These are phyloP conservation scores for Axea sp. DNA, from an alignment of 2,888 invertebrate genomes.

Conservation along the genomic window DNA sequence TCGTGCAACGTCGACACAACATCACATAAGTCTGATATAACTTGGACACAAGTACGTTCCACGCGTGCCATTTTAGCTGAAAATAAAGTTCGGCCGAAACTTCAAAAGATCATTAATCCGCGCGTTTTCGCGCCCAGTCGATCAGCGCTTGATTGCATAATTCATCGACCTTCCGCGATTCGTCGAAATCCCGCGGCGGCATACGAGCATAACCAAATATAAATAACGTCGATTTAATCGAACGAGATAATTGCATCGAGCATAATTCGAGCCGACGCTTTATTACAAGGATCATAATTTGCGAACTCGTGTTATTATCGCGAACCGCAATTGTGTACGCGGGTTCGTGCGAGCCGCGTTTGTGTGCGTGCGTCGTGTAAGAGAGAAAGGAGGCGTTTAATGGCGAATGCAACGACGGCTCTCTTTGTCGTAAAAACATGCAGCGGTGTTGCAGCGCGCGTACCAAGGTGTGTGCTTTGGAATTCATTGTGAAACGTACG, in stretches of 20 bases:
- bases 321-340: conserved; percentile 4
- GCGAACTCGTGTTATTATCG: conserved; percentile 52
- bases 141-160: conserved; percentile 45
- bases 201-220: conserved; percentile 27
- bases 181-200: conserved; percentile 37
- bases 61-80: no score
- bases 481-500: conserved; percentile 48
- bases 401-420: conserved; percentile 23
- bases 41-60: no score
- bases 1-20: no score
- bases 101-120: conserved; percentile 41
- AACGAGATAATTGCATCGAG: conserved; percentile 46
- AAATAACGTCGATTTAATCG: conserved; percentile 54
- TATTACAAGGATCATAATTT: conserved; percentile 53
- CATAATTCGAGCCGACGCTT: conserved; percentile 42
- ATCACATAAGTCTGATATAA: no score
- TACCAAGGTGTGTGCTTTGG: conserved; percentile 48
- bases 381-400: conserved; percentile 40
- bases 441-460: conserved; percentile 33
- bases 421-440: conserved; percentile 48
- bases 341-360: neutral
- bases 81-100: conserved; percentile 34
- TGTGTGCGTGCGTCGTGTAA: conserved; percentile 9
- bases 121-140: conserved; percentile 38
- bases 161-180: conserved; percentile 39